Evolutionary conservation across 2,888 invertebrate species (phyloP), one percentile per base, ranked within the genome.

Genomic region (Cabera pusaria): DNA sequence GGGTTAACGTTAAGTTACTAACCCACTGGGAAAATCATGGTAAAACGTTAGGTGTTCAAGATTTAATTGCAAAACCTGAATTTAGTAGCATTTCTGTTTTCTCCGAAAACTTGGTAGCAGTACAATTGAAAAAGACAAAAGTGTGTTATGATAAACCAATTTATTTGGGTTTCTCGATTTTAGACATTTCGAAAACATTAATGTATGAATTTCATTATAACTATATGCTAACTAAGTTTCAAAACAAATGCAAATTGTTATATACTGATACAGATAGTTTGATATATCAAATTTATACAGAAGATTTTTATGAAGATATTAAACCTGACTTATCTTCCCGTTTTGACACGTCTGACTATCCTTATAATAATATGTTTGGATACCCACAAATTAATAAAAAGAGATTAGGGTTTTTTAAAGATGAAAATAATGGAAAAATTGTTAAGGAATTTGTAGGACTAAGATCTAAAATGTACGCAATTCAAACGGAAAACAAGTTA

Each of bases 251-350:
- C 4, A 24, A 34, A 29, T 16, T 35, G 11, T 24, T 34, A 5
- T 41, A 41, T 6, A 41, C 41, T 6, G 41, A 41, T 23, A 41
- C 41, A 6, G 41, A 41, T 12, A 23, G 24, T 6, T 18, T 41
- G 5, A 34, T 41, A 2, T 41, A 35, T 21, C 12, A 34, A 21
- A 22, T 31, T 25, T 19, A 24, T 3, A 34, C 29, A 5, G 5
- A 28, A 3, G 9, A 34, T 7, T 40, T 34, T 14, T 28, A 28
- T 19, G 18, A 22, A 11, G 36, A 36, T 18, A 36, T 34, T 10
- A 20, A 23, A 7, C n/a, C 23, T 9, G 24, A 29, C 14, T 12
- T 29, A n/a, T n/a, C n/a, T n/a, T n/a, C n/a, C n/a, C n/a, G n/a
- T n/a, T n/a, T n/a, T n/a, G n/a, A n/a, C n/a, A n/a, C n/a, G n/a